phyloP scores from a whole-genome alignment of 2,113 vertebrate genomes.

The Cebidichthys violaceus region DNA sequence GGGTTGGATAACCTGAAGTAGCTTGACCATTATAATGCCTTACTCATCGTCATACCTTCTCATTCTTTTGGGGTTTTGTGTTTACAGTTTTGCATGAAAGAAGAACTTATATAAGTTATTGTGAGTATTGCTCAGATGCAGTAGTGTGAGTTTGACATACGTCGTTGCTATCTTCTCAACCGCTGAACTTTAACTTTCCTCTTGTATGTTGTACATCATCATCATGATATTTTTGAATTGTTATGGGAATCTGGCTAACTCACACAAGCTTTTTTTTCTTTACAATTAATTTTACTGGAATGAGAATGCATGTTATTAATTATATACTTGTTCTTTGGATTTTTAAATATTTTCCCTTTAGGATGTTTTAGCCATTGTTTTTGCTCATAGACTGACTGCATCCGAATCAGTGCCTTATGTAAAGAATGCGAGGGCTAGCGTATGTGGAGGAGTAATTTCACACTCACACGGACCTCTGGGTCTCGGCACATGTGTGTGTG shows the following conservation, averaged over 20 bases:
- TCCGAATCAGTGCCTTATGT: slow-evolving; percentile 79
- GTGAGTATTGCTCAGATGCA: slow-evolving; percentile 59
- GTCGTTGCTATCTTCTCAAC: slow-evolving; percentile 43
- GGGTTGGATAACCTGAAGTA: slow-evolving; percentile 68
- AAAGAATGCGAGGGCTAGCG: slow-evolving; percentile 63
- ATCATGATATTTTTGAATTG: slow-evolving; percentile 35
- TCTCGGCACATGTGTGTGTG: slow-evolving; percentile 55
- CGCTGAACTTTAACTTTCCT: slow-evolving; percentile 55
- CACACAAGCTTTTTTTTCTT: slow-evolving; percentile 37
- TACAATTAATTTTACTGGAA: slow-evolving; percentile 48
- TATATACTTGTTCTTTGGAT: slow-evolving; percentile 57
- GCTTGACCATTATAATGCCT: slow-evolving; percentile 79
- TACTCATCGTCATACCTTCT: slow-evolving; percentile 67
- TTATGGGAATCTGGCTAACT: slow-evolving; percentile 14
- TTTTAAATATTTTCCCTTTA: slow-evolving; percentile 64
- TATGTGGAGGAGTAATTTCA: slow-evolving; percentile 45
- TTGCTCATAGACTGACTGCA: slow-evolving; percentile 56
- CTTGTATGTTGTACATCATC: slow-evolving; percentile 51
- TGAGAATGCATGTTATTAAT: slow-evolving; percentile 70
- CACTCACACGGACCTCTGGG: slow-evolving; percentile 63
- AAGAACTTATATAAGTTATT: slow-evolving; percentile 72
- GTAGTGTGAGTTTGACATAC: slow-evolving; percentile 50
- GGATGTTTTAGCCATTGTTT: slow-evolving; percentile 63
- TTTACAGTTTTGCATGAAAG: slow-evolving; percentile 77
- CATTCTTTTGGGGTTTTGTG: slow-evolving; percentile 52